A percentile compares a stretch with the other conserved stretches of the same genome.
phyloP scores from a whole-genome alignment of 2,113 vertebrate genomes.

The Herpetotheres cachinnans region DNA sequence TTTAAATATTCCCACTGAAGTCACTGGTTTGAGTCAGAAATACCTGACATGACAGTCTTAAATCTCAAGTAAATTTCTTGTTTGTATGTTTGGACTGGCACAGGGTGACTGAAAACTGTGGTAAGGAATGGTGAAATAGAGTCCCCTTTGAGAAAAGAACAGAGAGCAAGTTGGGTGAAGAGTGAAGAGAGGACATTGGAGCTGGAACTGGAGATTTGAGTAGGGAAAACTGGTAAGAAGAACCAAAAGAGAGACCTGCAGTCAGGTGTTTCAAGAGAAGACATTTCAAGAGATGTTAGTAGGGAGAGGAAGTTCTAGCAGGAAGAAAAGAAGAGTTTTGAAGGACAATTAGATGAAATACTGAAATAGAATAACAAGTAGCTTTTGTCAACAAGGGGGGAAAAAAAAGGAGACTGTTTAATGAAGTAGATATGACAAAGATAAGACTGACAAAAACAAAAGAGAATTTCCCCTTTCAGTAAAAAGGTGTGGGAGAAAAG shows the following conservation, averaged over 20 bases:
- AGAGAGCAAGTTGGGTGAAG: background rate
- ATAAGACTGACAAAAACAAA: background rate
- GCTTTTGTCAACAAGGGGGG: background rate
- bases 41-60: background rate
- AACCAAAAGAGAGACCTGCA: background rate
- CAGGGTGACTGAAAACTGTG: background rate
- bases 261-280: background rate
- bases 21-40: background rate
- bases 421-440: background rate
- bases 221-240: background rate
- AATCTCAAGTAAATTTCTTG: background rate
- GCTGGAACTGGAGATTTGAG: background rate
- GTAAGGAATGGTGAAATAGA: background rate
- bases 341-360: background rate
- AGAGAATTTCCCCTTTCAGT: background rate
- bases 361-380: background rate
- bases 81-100: background rate
- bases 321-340: background rate
- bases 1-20: background rate
- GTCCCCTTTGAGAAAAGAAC: background rate
- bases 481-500: background rate
- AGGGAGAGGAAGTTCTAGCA: background rate
- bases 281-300: background rate
- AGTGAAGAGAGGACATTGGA: background rate
- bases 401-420: too few relatives aligned